Percentiles rank a stretch among this genome's conserved stretches.
phyloP scores from a whole-genome alignment of 2,113 vertebrate genomes.

The Prunella himalayana region DNA sequence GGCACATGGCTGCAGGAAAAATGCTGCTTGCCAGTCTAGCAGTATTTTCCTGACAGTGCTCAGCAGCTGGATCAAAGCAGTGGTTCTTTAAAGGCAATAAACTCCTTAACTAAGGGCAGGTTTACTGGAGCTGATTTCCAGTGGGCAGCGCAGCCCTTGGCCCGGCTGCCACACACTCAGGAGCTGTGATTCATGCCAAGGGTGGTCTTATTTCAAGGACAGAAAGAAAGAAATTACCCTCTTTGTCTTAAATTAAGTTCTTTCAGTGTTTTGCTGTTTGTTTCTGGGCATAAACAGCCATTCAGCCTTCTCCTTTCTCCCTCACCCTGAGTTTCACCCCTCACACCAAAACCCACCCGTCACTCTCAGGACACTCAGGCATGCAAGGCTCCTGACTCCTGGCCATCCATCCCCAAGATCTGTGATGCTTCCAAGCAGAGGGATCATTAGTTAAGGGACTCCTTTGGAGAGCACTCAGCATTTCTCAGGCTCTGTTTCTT shows the following conservation, averaged over 20 bases:
- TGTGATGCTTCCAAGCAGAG: background rate
- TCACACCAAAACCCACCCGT: fast-evolving
- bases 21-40: background rate
- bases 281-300: background rate
- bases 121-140: background rate
- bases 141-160: fast-evolving
- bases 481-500: slow-evolving; percentile 29
- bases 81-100: background rate
- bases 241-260: background rate
- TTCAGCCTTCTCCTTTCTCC: background rate
- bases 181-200: background rate
- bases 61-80: background rate
- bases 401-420: background rate
- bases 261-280: background rate
- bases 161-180: background rate
- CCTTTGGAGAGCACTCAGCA: background rate
- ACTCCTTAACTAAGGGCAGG: background rate
- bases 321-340: background rate
- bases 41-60: background rate
- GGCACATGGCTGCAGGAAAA: background rate
- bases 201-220: background rate
- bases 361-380: background rate
- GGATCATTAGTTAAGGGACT: background rate
- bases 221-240: background rate
- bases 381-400: fast-evolving